A percentile compares a stretch with the other conserved stretches of the same genome.
phyloP scores from a whole-genome alignment of 2,113 vertebrate species.

The Gasterosteus nipponicus region DNA sequence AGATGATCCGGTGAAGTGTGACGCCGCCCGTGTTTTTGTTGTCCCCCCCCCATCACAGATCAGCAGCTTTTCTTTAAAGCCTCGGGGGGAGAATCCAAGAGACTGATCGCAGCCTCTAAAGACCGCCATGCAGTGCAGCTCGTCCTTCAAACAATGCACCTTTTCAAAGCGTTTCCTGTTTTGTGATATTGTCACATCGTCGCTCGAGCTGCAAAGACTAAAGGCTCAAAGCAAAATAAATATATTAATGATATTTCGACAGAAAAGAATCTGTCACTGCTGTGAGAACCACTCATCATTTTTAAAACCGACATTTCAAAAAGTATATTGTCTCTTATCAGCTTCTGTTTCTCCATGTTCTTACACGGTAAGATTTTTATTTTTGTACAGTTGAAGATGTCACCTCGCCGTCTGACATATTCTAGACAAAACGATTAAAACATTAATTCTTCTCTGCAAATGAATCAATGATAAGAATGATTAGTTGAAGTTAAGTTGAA shows the following conservation, averaged over 20 bases:
- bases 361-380: too few species aligned
- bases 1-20: neutral
- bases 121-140: slow-evolving; percentile 30
- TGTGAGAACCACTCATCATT: neutral
- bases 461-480: neutral
- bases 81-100: neutral
- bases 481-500: too few species aligned
- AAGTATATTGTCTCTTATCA: neutral
- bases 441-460: neutral
- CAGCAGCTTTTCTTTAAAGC: neutral
- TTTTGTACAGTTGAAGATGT: neutral
- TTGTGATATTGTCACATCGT: neutral
- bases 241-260: neutral
- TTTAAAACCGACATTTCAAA: neutral
- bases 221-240: neutral
- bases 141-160: neutral
- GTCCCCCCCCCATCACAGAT: slow-evolving; percentile 29
- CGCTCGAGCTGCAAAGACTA: neutral
- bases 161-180: neutral
- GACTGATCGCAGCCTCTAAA: neutral
- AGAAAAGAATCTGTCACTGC: neutral
- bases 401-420: neutral
- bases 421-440: neutral
- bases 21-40: neutral
- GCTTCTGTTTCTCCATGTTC: neutral